Percentiles rank a stretch among this genome's conserved stretches.
Evolutionary conservation across 2,797 vertebrate species (phyloP).

Genomic region (Macropodus opercularis): DNA sequence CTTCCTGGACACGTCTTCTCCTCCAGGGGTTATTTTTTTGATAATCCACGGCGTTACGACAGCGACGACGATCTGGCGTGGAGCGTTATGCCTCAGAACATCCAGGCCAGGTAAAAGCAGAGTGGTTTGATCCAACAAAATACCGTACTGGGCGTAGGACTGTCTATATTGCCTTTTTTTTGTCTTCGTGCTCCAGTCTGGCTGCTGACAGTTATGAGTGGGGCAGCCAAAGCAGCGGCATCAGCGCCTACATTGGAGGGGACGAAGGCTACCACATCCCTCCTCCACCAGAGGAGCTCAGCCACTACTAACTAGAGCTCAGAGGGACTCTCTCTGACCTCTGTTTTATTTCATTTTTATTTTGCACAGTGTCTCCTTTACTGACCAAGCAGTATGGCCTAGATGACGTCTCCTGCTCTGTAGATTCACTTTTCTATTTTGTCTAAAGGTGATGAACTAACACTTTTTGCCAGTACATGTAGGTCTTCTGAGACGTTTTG

Average conservation of each 20-base stretch:
- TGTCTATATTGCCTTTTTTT: background rate
- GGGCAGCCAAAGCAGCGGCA: constrained; percentile 87
- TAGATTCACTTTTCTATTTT: constrained; percentile 43
- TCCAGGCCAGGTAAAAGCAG: constrained; percentile 86
- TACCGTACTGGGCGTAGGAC: background rate
- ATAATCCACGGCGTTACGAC: constrained; percentile 95
- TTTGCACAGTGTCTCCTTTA: constrained; percentile 60
- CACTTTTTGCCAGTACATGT: constrained; percentile 53
- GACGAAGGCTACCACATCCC: constrained; percentile 77
- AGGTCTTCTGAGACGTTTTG: constrained; percentile 57
- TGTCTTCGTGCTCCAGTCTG: constrained; percentile 77
- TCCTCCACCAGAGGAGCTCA: constrained; percentile 80
- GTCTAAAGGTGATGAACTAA: constrained; percentile 42
- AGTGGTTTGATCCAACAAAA: background rate
- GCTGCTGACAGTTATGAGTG: constrained; percentile 89
- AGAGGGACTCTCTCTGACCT: constrained; percentile 13
- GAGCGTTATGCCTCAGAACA: constrained; percentile 90
- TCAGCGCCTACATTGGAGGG: constrained; percentile 84
- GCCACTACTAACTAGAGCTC: constrained; percentile 73
- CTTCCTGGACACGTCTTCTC: constrained; percentile 90
- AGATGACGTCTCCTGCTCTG: constrained; percentile 14
- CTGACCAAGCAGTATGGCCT: constrained; percentile 49
- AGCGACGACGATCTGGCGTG: constrained; percentile 95
- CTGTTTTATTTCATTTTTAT: constrained; percentile 32
- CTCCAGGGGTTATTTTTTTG: constrained; percentile 94